Percentiles rank a stretch among this genome's conserved stretches.
These are phyloP conservation scores for Aspidoscelis tigris DNA, from an alignment of 2,113 vertebrate species.

Conservation along the genomic window DNA sequence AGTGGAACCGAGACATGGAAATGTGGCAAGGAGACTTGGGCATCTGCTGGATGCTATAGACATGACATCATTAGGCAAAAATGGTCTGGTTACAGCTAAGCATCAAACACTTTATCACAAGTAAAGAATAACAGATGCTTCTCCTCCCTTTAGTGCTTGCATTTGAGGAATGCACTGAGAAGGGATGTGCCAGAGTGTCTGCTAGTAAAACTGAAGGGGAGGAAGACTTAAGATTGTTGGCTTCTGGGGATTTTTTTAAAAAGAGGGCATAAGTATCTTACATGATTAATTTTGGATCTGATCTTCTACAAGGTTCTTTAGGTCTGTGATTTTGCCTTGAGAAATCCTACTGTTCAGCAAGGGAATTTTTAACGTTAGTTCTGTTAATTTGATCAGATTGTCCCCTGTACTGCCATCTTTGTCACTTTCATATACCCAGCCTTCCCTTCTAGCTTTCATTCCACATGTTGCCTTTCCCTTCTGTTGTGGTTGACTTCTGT, in stretches of 20 bases:
- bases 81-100: conserved; percentile 10
- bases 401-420: not conserved
- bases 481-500: too few relatives aligned
- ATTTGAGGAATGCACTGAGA: conserved; percentile 10
- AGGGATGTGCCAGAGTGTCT: conserved; percentile 9
- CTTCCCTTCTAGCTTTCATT: not conserved
- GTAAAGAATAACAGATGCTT: conserved; percentile 6
- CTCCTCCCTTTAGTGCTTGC: not conserved
- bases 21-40: not conserved
- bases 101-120: conserved; percentile 11
- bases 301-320: not conserved
- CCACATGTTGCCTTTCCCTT: too few relatives aligned
- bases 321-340: not conserved
- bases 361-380: not conserved
- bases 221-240: not conserved
- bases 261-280: not conserved
- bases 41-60: conserved; percentile 20
- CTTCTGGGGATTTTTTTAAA: not conserved
- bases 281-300: not conserved
- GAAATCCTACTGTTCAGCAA: not conserved
- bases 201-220: fast-evolving
- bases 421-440: not conserved
- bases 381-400: not conserved
- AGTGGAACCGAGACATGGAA: conserved; percentile 23
- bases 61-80: not conserved